These are phyloP conservation scores for Pogonognathellus flavescens DNA, from an alignment of 1,140 invertebrate genomes.

Conservation along the genomic window DNA sequence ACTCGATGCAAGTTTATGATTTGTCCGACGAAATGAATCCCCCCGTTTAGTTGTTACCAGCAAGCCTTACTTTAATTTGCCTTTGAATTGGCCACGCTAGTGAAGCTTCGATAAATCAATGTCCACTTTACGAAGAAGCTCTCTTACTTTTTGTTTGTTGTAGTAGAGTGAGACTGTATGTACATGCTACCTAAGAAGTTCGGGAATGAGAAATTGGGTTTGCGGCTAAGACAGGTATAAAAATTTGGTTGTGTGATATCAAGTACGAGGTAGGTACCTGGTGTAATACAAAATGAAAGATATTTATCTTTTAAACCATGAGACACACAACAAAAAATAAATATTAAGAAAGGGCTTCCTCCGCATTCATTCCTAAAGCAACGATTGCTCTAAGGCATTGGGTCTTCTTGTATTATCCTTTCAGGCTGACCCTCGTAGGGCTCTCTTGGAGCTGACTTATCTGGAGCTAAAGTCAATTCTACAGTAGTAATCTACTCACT, in stretches of 20 bases:
- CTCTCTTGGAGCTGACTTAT: conserved; percentile 18
- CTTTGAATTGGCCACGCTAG: conserved; percentile 22
- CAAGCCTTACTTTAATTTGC: conserved; percentile 14
- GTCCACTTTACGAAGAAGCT: conserved; percentile 44
- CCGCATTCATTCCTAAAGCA: not conserved
- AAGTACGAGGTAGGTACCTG: not conserved
- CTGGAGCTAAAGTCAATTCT: not conserved
- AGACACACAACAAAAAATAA: conserved; percentile 27
- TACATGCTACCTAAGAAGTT: not conserved
- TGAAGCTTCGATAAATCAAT: conserved; percentile 41
- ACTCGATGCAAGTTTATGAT: not conserved
- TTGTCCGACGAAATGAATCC: not conserved
- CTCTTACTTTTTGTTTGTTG: not conserved
- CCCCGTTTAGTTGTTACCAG: not conserved
- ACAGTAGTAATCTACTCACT: conserved; percentile 29
- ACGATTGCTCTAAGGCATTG: conserved; percentile 1
- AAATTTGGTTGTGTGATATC: not conserved
- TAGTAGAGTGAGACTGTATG: conserved; percentile 3
- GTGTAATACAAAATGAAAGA: not conserved
- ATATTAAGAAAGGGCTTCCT: conserved; percentile 28
- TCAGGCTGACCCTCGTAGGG: not conserved
- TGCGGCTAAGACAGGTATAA: not conserved
- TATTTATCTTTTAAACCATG: conserved; percentile 16
- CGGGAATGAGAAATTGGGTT: not conserved
- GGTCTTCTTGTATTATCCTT: not conserved